phyloP scores from a whole-genome alignment of 2,113 vertebrate species.

The Pelecanus crispus region DNA sequence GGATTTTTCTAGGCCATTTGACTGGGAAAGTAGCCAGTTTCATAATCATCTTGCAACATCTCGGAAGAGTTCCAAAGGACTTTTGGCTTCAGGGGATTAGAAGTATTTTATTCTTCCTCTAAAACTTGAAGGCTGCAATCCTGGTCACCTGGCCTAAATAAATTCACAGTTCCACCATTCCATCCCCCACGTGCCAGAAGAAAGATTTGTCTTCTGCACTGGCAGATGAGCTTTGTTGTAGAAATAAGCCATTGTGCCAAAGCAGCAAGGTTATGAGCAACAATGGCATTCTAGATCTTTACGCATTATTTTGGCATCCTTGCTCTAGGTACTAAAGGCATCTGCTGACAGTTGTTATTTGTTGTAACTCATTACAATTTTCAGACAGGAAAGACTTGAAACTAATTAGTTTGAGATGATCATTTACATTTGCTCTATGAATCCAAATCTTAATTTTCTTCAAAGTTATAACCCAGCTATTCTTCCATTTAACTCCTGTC shows the following conservation, averaged over 20 bases:
- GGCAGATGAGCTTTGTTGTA: neutral
- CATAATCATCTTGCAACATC: conserved; percentile 22
- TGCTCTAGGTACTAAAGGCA: conserved; percentile 21
- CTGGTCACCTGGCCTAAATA: neutral
- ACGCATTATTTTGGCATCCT: neutral
- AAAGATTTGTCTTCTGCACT: neutral
- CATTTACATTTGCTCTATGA: neutral
- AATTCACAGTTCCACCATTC: neutral
- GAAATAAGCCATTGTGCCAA: neutral
- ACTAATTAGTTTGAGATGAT: neutral
- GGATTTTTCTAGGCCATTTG: conserved; percentile 57
- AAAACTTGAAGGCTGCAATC: neutral
- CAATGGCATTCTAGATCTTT: neutral
- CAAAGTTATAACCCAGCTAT: neutral
- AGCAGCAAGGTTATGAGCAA: conserved; percentile 4
- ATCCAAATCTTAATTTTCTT: neutral
- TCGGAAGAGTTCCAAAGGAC: conserved; percentile 29
- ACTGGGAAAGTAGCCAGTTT: conserved; percentile 50
- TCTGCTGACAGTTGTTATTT: conserved; percentile 41
- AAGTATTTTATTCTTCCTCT: conserved; percentile 24
- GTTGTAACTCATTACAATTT: neutral
- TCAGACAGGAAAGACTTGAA: conserved; percentile 40
- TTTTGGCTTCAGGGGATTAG: conserved; percentile 34
- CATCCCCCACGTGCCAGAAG: neutral
- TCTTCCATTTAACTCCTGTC: neutral